Percentiles rank a stretch among this genome's conserved stretches.
These are phyloP conservation scores for Glyphotaelius pellucidus DNA, from an alignment of 2,888 invertebrate species.

Conservation along the genomic window DNA sequence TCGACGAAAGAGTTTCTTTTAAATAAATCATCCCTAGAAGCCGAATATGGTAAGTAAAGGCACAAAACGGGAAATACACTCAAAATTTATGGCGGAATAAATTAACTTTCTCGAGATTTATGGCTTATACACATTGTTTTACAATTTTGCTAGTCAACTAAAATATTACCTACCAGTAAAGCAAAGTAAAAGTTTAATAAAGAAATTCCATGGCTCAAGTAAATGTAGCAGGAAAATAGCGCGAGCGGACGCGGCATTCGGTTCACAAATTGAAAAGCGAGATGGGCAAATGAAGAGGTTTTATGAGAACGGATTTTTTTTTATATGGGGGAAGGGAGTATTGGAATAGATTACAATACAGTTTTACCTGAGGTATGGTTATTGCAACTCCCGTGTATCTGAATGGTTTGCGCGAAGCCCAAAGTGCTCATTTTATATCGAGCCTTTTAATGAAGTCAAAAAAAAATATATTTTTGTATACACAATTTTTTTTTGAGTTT, in stretches of 20 bases:
- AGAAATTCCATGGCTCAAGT: slow-evolving; percentile 12
- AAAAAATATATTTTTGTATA: no score
- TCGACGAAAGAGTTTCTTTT: not conserved
- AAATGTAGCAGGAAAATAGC: slow-evolving; percentile 9
- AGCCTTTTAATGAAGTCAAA: no score
- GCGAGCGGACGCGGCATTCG: not conserved
- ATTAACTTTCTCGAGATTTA: slow-evolving; percentile 42
- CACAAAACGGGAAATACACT: slow-evolving; percentile 26
- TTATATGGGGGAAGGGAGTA: not conserved
- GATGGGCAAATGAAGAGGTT: not conserved
- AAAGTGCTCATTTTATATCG: not conserved
- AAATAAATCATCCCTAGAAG: slow-evolving; percentile 21
- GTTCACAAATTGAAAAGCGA: not conserved
- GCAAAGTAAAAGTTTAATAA: slow-evolving; percentile 13
- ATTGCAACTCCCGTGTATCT: not conserved
- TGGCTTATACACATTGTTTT: slow-evolving; percentile 37
- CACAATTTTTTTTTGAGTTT: no score
- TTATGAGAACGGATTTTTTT: not conserved
- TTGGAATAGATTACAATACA: not conserved
- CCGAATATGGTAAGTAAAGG: slow-evolving; percentile 23
- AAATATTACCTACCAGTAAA: slow-evolving; percentile 17
- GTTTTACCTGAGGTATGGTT: not conserved
- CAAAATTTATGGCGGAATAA: slow-evolving; percentile 44
- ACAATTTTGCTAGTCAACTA: slow-evolving; percentile 20
- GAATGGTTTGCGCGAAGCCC: not conserved